A percentile compares a stretch with the other conserved stretches of the same genome.
phyloP scores from a whole-genome alignment of 2,888 invertebrate species.

The Gryllus longicercus region DNA sequence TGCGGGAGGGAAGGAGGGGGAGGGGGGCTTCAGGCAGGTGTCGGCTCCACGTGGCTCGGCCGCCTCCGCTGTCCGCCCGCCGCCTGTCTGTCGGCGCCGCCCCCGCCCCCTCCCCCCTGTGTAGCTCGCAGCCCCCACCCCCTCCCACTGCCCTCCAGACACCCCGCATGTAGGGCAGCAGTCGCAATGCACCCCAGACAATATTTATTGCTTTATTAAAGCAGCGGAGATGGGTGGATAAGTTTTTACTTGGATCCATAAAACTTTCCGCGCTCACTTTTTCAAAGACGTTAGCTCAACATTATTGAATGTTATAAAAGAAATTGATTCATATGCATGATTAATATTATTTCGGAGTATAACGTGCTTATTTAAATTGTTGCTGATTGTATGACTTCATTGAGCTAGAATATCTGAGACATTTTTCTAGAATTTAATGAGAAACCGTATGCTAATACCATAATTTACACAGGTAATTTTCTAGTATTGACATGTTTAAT shows the following conservation, averaged over 20 bases:
- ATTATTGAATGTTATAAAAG: background rate
- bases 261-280: background rate
- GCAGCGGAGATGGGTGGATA: background rate
- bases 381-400: no score
- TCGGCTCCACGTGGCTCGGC: background rate
- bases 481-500: no score
- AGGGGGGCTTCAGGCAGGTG: background rate
- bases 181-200: background rate
- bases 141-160: background rate
- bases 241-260: background rate
- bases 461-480: no score
- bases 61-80: background rate
- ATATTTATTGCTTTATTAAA: constrained; percentile 11
- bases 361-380: no score
- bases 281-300: background rate
- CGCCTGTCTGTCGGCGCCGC: background rate
- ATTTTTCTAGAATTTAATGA: no score
- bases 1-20: no score
- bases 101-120: background rate
- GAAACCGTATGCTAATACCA: no score
- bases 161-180: background rate
- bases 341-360: background rate
- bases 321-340: background rate
- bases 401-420: no score
- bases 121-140: background rate